phyloP scores from a whole-genome alignment of 2,888 invertebrate species.

The Spodoptera littoralis region DNA sequence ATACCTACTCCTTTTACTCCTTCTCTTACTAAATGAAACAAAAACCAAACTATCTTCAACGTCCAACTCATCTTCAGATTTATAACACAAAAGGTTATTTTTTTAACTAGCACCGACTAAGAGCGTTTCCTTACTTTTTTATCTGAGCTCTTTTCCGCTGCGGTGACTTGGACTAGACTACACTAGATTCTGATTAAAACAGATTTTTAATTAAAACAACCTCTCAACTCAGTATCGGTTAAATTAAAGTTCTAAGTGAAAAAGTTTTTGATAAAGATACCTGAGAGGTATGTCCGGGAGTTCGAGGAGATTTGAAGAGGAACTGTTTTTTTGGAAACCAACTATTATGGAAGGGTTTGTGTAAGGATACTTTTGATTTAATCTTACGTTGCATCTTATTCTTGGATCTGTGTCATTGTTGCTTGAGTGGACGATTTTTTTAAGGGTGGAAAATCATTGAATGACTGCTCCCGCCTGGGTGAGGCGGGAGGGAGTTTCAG shows the following conservation, averaged over 20 bases:
- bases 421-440: too few species aligned
- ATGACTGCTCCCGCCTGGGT: too few species aligned
- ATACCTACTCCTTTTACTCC: background rate
- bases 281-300: conserved; percentile 38
- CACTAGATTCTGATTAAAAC: conserved; percentile 60
- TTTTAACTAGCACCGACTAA: conserved; percentile 17
- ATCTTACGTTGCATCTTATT: background rate
- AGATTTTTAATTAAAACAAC: conserved; percentile 68
- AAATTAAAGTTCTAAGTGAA: conserved; percentile 60
- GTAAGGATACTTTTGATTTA: background rate
- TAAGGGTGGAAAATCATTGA: too few species aligned
- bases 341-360: conserved; percentile 8
- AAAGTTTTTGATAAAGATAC: conserved; percentile 57
- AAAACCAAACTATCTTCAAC: conserved; percentile 1
- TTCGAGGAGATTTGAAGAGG: conserved; percentile 30
- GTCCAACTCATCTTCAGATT: conserved; percentile 20
- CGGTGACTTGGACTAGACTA: conserved; percentile 36
- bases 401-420: too few species aligned
- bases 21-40: conserved; percentile 3
- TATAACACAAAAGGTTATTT: conserved; percentile 25
- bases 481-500: too few species aligned
- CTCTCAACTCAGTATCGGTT: conserved; percentile 60
- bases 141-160: conserved; percentile 28
- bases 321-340: background rate
- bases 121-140: conserved; percentile 12